Percentiles rank a stretch among this genome's conserved stretches.
phyloP scores from a whole-genome alignment of 2,888 invertebrate genomes.

The Sarcophaga caerulescens region DNA sequence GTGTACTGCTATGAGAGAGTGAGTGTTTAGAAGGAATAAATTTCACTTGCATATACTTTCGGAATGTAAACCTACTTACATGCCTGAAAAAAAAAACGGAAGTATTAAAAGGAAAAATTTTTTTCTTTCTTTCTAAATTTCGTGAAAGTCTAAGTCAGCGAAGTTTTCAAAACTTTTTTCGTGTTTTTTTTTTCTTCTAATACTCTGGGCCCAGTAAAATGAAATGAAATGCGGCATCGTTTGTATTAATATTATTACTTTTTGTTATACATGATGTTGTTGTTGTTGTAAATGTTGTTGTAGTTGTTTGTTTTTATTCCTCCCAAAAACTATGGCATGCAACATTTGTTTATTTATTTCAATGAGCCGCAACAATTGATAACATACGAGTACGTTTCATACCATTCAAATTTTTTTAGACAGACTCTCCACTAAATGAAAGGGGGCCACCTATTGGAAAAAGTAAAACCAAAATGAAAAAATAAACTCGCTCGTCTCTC shows the following conservation, averaged over 20 bases:
- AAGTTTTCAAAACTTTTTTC: not conserved
- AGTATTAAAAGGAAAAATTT: constrained; percentile 13
- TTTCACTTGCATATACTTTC: constrained; percentile 23
- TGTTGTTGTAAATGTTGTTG: not conserved
- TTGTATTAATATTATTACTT: constrained; percentile 31
- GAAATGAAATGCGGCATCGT: constrained; percentile 54
- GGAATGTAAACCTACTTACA: constrained; percentile 20
- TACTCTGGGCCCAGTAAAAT: not conserved
- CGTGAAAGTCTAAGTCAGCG: constrained; percentile 29
- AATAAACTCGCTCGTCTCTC: not conserved
- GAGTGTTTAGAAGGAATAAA: not conserved
- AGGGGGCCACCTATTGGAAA: constrained; percentile 16
- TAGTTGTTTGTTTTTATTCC: not conserved
- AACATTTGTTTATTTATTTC: constrained; percentile 69
- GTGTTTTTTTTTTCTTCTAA: constrained; percentile 16
- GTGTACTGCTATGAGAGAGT: not conserved
- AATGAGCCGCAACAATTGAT: constrained; percentile 66
- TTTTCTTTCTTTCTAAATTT: not conserved
- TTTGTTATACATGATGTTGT: not conserved
- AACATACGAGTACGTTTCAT: constrained; percentile 36
- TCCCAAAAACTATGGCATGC: constrained; percentile 45
- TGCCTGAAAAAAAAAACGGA: constrained; percentile 28
- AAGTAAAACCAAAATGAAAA: constrained; percentile 11
- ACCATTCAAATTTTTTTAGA: constrained; percentile 12
- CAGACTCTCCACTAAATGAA: constrained; percentile 36